Base-by-base conservation (phyloP, 2,888 invertebrate species). In the Campoplex capitator region DNA sequence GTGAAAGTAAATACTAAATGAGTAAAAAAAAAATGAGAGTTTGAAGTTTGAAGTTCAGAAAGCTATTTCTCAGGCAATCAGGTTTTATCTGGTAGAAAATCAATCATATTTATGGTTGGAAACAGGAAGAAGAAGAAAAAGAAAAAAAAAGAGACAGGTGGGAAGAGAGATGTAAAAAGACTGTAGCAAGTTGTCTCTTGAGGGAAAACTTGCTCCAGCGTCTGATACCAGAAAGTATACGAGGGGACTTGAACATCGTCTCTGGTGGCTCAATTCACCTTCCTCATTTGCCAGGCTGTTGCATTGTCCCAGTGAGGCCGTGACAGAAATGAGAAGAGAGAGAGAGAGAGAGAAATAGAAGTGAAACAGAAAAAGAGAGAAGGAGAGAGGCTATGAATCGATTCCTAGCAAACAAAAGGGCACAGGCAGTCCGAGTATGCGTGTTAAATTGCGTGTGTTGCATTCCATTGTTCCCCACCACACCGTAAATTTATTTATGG, bases 281-380 rank as follows among this genome's bases (percentile, higher is more conserved):
- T 80, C 32, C 80, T 67, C 65, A 83, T 80, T 80, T 54, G 68
- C 70, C 84, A 68, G 73, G 56, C 83, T 86, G 84, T 84, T 83
- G 86, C 86, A 86, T 86, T 86, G 86, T 81, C 54, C 83, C 79
- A 58, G 67, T 67, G 67, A 67, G 77, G 54, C 51, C 28, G 45
- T 45, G 48, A 18, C 48, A 65, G 62, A 71, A 32, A 28, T 58
- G 38, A 13, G 13, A 18, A 62, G 23, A 58, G 75, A 23, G 74
- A 38, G 9, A 28, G 32, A 32, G 35, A 48, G n/a, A 35, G 6
- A n/a, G 65, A 13, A 23, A 23, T 23, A 23, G 23, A 23, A 23
- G 23, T 23, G 23, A 23, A 23, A 23, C 23, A 23, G 23, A 23
- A 38, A 54, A 8, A 28, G 48, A 3, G 28, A 28, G 45, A 23